These are phyloP conservation scores for Trimorus sp. DNA, from an alignment of 2,888 invertebrate genomes.

Conservation along the genomic window DNA sequence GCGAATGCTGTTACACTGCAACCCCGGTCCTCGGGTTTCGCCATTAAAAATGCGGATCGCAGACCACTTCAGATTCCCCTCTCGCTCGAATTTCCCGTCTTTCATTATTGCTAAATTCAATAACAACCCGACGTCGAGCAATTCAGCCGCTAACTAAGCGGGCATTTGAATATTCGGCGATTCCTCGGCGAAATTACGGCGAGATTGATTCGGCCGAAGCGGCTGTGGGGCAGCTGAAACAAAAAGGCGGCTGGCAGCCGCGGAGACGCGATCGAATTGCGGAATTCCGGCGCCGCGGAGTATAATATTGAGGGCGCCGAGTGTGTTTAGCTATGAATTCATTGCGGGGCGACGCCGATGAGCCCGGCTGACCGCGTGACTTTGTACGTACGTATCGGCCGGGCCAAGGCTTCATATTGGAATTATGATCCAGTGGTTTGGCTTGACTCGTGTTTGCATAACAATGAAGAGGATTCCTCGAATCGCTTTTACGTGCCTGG, in stretches of 20 bases:
- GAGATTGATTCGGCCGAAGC: constrained; percentile 18
- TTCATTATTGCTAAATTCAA: too few relatives aligned
- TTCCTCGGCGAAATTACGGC: too few relatives aligned
- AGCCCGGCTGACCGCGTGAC: constrained; percentile 43
- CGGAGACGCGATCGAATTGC: constrained; percentile 32
- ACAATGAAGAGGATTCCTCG: constrained; percentile 80
- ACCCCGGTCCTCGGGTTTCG: too few relatives aligned
- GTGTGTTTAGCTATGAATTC: constrained; percentile 35
- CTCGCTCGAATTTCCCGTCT: too few relatives aligned
- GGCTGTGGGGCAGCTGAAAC: constrained; percentile 9
- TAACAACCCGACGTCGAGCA: too few relatives aligned
- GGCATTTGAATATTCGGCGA: too few relatives aligned
- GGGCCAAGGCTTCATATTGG: constrained; percentile 55
- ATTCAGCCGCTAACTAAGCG: too few relatives aligned
- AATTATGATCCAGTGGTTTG: constrained; percentile 68
- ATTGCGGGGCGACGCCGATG: constrained; percentile 37
- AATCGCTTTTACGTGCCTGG: constrained; percentile 81
- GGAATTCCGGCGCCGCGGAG: constrained; percentile 19
- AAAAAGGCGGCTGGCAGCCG: constrained; percentile 24
- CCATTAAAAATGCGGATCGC: too few relatives aligned
- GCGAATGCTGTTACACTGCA: too few relatives aligned
- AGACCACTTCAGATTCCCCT: too few relatives aligned
- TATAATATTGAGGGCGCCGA: constrained; percentile 40
- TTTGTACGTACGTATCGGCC: constrained; percentile 47
- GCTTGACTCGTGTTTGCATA: constrained; percentile 77